A percentile compares a stretch with the other conserved stretches of the same genome.
Evolutionary conservation across 2,797 vertebrate species (phyloP).

Genomic region (Orientallactaga sibirica): DNA sequence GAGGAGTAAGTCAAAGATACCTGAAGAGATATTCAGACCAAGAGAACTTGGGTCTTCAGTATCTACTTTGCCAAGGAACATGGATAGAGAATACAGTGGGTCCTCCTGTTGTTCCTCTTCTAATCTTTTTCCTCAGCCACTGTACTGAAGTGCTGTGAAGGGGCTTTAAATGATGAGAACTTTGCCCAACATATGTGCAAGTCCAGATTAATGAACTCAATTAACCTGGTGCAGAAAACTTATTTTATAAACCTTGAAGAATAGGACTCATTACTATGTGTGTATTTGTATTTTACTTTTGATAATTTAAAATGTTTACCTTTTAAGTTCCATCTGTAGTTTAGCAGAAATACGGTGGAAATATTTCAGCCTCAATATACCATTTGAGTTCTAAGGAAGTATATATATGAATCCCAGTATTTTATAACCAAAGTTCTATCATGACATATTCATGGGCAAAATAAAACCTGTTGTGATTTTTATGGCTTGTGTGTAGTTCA

Average conservation of each 20-base stretch:
- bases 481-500: slow-evolving; percentile 74
- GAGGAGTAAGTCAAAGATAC: neutral
- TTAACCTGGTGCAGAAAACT: slow-evolving; percentile 46
- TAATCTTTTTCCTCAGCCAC: neutral
- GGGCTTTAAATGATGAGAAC: slow-evolving; percentile 45
- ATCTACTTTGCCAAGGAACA: neutral
- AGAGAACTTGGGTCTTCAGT: neutral
- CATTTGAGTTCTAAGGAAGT: slow-evolving; percentile 78
- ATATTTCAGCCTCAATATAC: slow-evolving; percentile 76
- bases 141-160: slow-evolving; percentile 39
- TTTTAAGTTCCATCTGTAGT: slow-evolving; percentile 76
- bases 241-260: slow-evolving; percentile 74
- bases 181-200: slow-evolving; percentile 63
- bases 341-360: slow-evolving; percentile 78
- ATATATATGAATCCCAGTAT: slow-evolving; percentile 68
- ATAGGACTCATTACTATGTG: slow-evolving; percentile 66
- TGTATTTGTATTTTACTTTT: slow-evolving; percentile 81
- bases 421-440: slow-evolving; percentile 73
- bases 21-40: neutral
- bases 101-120: neutral
- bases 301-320: slow-evolving; percentile 74
- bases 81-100: neutral
- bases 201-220: neutral
- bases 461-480: slow-evolving; percentile 80
- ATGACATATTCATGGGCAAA: slow-evolving; percentile 69